A percentile compares a stretch with the other conserved stretches of the same genome.
Evolutionary conservation across 2,888 invertebrate genomes (phyloP).

Genomic region (Lumbricus terrestris): DNA sequence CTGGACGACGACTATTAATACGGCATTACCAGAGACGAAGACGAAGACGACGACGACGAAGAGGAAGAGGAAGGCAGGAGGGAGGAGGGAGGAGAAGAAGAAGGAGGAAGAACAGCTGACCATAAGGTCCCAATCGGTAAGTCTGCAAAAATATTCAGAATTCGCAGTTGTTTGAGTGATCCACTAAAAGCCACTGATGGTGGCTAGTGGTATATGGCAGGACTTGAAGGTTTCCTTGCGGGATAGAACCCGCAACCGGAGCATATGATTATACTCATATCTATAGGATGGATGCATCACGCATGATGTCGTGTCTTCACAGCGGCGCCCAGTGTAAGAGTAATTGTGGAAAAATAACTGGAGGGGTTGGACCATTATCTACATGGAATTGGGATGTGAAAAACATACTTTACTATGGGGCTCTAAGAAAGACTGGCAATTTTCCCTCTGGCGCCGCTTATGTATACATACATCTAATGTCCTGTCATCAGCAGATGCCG

Average conservation of each 20-base stretch:
- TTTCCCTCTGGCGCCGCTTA: too few species aligned
- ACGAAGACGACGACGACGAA: background rate
- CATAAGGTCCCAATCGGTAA: background rate
- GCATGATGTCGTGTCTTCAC: background rate
- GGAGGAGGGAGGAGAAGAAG: background rate
- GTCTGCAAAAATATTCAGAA: background rate
- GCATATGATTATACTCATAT: background rate
- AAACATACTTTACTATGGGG: too few species aligned
- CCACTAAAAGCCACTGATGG: background rate
- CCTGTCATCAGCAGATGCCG: background rate
- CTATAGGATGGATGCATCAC: background rate
- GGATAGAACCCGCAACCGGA: background rate
- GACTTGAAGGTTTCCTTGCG: background rate
- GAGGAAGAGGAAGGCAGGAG: too few species aligned
- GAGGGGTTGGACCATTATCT: too few species aligned
- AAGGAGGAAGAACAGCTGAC: background rate
- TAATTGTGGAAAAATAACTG: too few species aligned
- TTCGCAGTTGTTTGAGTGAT: background rate
- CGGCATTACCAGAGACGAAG: background rate
- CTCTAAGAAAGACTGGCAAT: too few species aligned
- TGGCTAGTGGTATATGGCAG: too few species aligned
- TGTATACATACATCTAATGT: background rate
- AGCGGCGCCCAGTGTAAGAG: too few species aligned
- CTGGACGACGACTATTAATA: conserved; percentile 3
- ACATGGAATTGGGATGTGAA: too few species aligned